Conservation (phyloP, 1,140 invertebrate species). For the Neodiprion pinetum region DNA sequence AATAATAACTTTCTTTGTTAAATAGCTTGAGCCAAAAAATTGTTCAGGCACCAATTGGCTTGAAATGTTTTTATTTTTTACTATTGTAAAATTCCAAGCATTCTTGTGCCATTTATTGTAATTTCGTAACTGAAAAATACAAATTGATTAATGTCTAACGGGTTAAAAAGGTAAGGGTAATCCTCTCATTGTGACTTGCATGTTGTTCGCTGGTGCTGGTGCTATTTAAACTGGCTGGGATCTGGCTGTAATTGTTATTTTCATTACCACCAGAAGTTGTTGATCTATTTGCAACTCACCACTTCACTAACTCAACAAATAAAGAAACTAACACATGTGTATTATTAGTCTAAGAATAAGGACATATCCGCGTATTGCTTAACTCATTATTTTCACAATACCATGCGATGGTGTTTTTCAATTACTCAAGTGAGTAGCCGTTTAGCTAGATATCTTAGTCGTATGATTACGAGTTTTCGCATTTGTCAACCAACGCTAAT, state of each 20-base stretch:
- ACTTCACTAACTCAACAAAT: neutral
- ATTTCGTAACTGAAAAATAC: too few relatives aligned
- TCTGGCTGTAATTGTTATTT: neutral
- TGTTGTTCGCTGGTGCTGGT: constrained; percentile 4
- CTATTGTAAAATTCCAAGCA: too few relatives aligned
- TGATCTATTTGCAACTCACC: too few relatives aligned
- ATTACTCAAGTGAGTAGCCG: neutral
- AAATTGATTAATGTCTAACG: too few relatives aligned
- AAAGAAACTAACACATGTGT: neutral
- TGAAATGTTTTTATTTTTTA: too few relatives aligned
- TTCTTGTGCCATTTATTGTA: too few relatives aligned
- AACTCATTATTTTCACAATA: neutral
- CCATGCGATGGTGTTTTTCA: neutral
- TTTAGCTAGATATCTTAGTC: neutral
- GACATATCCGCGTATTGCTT: neutral
- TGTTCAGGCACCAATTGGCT: too few relatives aligned
- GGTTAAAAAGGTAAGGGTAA: neutral
- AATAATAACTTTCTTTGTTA: too few relatives aligned
- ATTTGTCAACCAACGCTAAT: neutral
- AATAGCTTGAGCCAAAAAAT: too few relatives aligned
- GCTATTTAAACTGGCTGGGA: neutral
- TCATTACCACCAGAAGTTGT: neutral
- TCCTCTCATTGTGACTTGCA: neutral
- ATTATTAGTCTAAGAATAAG: neutral
- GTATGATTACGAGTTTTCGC: neutral